Evolutionary conservation across 2,113 vertebrate species (phyloP).

Genomic region (Castor canadensis): DNA sequence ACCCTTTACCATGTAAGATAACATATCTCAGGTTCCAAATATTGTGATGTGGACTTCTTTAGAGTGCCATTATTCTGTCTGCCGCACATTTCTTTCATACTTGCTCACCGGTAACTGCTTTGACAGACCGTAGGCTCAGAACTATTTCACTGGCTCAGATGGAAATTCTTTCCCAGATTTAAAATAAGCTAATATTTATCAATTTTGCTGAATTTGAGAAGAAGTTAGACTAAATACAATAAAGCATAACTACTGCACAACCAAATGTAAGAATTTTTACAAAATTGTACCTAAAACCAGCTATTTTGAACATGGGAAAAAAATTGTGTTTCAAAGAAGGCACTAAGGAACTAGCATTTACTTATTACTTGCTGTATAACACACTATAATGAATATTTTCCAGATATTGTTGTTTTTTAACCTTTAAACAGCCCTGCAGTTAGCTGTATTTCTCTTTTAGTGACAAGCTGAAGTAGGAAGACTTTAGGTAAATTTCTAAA

Average conservation of each 20-base stretch:
- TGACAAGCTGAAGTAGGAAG: neutral
- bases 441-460: conserved; percentile 9
- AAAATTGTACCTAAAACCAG: neutral
- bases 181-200: conserved; percentile 5
- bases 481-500: neutral
- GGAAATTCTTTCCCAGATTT: neutral
- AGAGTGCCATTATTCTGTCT: neutral
- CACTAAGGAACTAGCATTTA: neutral
- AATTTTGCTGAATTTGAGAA: conserved; percentile 35
- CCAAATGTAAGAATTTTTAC: neutral
- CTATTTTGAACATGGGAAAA: neutral
- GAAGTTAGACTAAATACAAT: neutral
- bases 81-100: neutral
- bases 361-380: neutral
- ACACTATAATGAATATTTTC: neutral
- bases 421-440: neutral
- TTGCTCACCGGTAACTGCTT: neutral
- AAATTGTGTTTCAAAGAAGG: neutral
- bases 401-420: conserved; percentile 16
- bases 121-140: neutral
- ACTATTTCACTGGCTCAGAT: neutral
- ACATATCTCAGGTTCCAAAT: neutral
- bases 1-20: neutral
- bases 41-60: neutral
- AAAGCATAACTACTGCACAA: neutral